Base-by-base conservation (phyloP, 92 coral and sea anemone species). In the Epizoanthus illoricatus region DNA sequence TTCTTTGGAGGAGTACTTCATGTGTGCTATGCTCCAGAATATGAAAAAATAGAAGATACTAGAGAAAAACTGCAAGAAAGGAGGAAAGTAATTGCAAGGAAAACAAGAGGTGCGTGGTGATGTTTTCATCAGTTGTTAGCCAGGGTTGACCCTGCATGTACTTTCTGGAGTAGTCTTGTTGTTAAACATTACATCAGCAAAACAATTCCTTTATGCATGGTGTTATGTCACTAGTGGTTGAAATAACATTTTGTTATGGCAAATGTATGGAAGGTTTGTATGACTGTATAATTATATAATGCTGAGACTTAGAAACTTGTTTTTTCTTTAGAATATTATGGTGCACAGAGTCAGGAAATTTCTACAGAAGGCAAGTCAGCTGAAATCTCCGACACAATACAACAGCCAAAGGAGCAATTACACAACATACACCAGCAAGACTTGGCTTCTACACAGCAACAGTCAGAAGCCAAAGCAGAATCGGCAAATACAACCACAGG, bases 1-100 rank as follows among this genome's bases (percentile, higher is more conserved):
- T 96, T 96, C 78, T 96, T 96, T 89, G 99, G 99, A 28, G 99
- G 99, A 15, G 81, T 96, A 36, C 91, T 96, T 16, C 99, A 96
- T 86, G 93, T 96, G n/a, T 84, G 92, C 63, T 96, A 96, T 88
- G 99, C 98, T 3, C 99, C 99, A 76, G 99, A 96, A 70, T 96
- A 81, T 88, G 99, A 96, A 90, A 83, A 92, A 20, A 94, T 91
- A 16, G 91, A 93, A 42, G 99, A 96, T 33, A 93, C 98, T 39
- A 96, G 94, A 83, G 92, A 93, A 40, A 96, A 96, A 62, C 76
- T 96, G 12, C 89, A 91, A 71, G 96, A 93, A 58, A 84, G 99
- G 59, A 84, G 91, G 65, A 92, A 89, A 74, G 73, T 85, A 11
- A 84, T 96, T 65, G 96, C 93, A 65, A 90, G 90, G 57, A 96